Evolutionary conservation across 2,113 vertebrate species (phyloP), one percentile per base, ranked within the genome.

Genomic region (Eolophus roseicapilla): DNA sequence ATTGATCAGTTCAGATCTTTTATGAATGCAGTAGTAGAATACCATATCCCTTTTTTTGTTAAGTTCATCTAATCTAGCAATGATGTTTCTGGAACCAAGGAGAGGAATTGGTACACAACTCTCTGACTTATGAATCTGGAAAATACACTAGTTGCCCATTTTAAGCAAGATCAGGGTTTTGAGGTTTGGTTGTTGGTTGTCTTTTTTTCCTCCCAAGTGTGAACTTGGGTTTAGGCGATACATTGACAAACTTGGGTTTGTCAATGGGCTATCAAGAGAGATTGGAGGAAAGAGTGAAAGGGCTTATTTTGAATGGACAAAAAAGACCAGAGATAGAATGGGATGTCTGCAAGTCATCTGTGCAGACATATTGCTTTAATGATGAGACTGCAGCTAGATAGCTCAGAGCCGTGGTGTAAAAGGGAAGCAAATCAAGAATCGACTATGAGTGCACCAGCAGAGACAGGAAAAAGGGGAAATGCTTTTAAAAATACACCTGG

Each of bases 201-300:
- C 2, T 1, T 44, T 18, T 41, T 53, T 44, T 63, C 6, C 6
- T 6, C 2, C 13, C 2, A n/a, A 52, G 20, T 29, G 10, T 57
- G 16, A 57, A 43, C 81, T 80, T 74, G 7, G 2, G 9, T 73
- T 76, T 57, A 74, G 12, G 29, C 78, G 31, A 65, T 60, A 47
- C 41, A 41, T 41, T 41, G 41, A 41, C 41, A 41, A 41, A 41
- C 41, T 41, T 41, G 41, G 31, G 11, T 69, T 86, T 82, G 10
- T 82, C 23, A 39, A 1, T n/a, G n/a, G 23, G 3, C 73, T 73
- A 73, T 73, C 23, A 47, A 65, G 60, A n/a, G 41, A 65, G 6
- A 33, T 0, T 80, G 46, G 53, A 82, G 27, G 27, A 37, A 35
- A 59, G 24, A 49, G 52, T 64, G 43, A 74, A 77, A 74, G 28